These are phyloP conservation scores for Staurois parvus DNA, from an alignment of 2,797 vertebrate genomes.

Conservation along the genomic window DNA sequence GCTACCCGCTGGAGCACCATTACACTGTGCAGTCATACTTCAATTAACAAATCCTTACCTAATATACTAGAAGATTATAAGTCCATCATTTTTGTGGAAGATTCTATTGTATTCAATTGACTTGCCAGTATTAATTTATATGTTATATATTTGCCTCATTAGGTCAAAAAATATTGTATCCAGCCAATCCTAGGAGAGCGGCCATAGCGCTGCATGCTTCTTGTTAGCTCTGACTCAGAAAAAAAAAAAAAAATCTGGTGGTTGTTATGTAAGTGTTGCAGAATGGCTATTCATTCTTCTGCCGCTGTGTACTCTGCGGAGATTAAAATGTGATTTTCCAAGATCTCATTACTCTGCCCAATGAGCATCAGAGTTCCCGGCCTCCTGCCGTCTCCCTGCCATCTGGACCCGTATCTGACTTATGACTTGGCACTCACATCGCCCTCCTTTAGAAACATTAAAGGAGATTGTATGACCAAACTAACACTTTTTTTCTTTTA, in stretches of 20 bases:
- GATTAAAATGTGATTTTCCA: constrained; percentile 42
- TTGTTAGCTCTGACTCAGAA: neutral
- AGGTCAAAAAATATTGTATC: neutral
- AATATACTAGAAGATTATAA: too few species aligned
- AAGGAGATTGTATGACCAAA: constrained; percentile 31
- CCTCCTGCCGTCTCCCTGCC: constrained; percentile 20
- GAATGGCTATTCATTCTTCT: neutral
- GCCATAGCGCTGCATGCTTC: neutral
- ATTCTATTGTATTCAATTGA: too few species aligned
- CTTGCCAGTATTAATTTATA: too few species aligned
- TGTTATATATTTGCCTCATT: too few species aligned
- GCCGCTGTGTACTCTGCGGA: constrained; percentile 10
- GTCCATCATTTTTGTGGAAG: too few species aligned
- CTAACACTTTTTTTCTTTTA: constrained; percentile 14
- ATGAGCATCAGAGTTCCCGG: constrained; percentile 25
- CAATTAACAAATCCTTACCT: too few species aligned
- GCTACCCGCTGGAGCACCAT: too few species aligned
- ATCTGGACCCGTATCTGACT: constrained; percentile 41
- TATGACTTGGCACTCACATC: constrained; percentile 35
- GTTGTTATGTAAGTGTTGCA: constrained; percentile 7
- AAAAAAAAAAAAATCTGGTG: neutral
- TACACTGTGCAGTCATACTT: too few species aligned
- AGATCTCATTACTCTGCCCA: constrained; percentile 39
- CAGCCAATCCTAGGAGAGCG: neutral
- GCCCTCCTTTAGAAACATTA: neutral